Evolutionary conservation across 1,140 invertebrate genomes (phyloP).

Genomic region (Rhyzopertha dominica): DNA sequence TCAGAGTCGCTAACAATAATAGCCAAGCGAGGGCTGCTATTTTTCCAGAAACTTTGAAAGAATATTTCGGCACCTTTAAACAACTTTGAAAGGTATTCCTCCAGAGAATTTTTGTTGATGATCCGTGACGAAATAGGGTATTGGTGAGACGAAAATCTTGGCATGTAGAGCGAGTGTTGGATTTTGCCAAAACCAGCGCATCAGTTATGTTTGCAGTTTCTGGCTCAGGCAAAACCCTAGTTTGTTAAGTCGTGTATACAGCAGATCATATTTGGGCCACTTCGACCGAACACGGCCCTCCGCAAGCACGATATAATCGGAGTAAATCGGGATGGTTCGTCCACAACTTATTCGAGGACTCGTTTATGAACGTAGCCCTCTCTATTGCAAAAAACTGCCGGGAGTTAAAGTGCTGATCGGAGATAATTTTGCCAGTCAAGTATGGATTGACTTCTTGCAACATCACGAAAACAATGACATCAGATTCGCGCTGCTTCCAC

Average conservation of each 20-base stretch:
- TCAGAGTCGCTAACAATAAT: too few species aligned
- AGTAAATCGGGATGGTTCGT: slow-evolving; percentile 42
- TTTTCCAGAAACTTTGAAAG: too few species aligned
- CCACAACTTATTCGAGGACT: slow-evolving; percentile 39
- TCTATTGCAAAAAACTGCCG: slow-evolving; percentile 8
- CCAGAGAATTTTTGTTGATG: slow-evolving; percentile 45
- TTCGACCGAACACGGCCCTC: slow-evolving; percentile 40
- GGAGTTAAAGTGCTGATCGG: slow-evolving; percentile 17
- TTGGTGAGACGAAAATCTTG: slow-evolving; percentile 36
- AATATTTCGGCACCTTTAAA: too few species aligned
- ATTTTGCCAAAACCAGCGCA: slow-evolving; percentile 35
- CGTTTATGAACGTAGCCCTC: slow-evolving; percentile 28
- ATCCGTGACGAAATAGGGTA: slow-evolving; percentile 37
- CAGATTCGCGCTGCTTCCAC: too few species aligned
- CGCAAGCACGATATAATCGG: slow-evolving; percentile 37
- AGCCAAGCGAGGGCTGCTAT: too few species aligned
- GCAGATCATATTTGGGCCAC: slow-evolving; percentile 37
- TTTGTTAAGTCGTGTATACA: slow-evolving; percentile 45
- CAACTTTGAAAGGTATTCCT: too few species aligned
- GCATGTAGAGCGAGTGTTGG: slow-evolving; percentile 39
- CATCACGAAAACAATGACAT: too few species aligned
- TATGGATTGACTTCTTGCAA: too few species aligned
- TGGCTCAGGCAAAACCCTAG: slow-evolving; percentile 32
- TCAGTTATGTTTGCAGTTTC: slow-evolving; percentile 43
- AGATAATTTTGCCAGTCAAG: slow-evolving; percentile 19